These are phyloP conservation scores for Ophion slaviceki DNA, from an alignment of 2,888 invertebrate genomes.

Conservation along the genomic window DNA sequence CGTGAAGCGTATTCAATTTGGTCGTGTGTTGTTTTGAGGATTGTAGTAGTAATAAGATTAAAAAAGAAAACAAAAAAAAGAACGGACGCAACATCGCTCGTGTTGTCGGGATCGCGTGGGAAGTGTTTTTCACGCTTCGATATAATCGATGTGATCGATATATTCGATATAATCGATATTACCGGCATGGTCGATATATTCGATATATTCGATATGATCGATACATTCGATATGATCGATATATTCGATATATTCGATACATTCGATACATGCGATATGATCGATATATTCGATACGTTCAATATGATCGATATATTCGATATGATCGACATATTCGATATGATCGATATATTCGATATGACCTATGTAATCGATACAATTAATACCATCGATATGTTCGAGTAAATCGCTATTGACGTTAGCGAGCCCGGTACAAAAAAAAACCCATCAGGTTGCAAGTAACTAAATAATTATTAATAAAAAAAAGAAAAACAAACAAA, in stretches of 20 bases:
- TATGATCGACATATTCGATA: too few relatives aligned
- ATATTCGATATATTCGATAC: neutral
- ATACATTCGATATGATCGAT: neutral
- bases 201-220: too few relatives aligned
- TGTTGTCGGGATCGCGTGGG: neutral
- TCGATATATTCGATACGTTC: too few relatives aligned
- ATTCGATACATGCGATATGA: too few relatives aligned
- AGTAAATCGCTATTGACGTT: neutral
- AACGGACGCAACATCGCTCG: neutral
- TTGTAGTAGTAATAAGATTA: slow-evolving; percentile 3
- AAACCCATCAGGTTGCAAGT: too few relatives aligned
- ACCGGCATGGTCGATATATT: neutral
- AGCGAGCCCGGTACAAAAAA: neutral
- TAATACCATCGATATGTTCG: too few relatives aligned
- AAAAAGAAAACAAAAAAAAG: neutral
- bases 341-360: too few relatives aligned
- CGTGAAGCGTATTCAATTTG: slow-evolving; percentile 4
- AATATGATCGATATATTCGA: too few relatives aligned
- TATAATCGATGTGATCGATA: slow-evolving; percentile 18
- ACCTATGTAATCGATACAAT: too few relatives aligned
- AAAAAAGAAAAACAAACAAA: neutral
- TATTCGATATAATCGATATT: neutral
- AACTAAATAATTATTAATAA: neutral
- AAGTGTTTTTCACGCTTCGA: neutral
- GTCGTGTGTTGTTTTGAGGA: neutral